Conservation (phyloP, 2,888 invertebrate genomes). For the Nycteola revayana region DNA sequence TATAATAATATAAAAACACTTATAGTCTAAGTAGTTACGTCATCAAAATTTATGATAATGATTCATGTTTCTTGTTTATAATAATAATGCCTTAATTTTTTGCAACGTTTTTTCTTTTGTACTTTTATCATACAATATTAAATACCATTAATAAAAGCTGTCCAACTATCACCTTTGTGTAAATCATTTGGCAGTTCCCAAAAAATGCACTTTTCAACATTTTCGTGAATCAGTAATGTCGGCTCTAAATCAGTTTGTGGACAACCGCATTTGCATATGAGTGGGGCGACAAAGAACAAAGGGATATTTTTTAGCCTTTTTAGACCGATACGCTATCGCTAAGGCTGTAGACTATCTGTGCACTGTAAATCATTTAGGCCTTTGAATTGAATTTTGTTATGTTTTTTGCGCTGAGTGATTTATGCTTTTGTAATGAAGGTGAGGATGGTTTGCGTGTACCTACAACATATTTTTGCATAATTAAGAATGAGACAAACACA, state of each 20-base stretch:
- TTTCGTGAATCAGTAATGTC: constrained; percentile 63
- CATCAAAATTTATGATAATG: too few relatives aligned
- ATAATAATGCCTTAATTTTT: too few relatives aligned
- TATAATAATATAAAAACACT: too few relatives aligned
- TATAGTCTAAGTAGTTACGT: too few relatives aligned
- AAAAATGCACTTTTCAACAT: constrained; percentile 54
- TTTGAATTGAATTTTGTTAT: constrained; percentile 27
- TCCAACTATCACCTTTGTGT: constrained; percentile 15
- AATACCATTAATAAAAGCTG: constrained; percentile 11
- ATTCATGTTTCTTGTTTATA: too few relatives aligned
- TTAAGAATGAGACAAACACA: too few relatives aligned
- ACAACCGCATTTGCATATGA: constrained; percentile 71
- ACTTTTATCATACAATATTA: too few relatives aligned
- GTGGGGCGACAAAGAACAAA: constrained; percentile 78
- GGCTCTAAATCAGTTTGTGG: constrained; percentile 65
- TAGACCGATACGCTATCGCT: constrained; percentile 63
- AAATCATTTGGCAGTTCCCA: constrained; percentile 28
- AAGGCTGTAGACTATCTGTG: constrained; percentile 58
- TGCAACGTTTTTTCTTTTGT: too few relatives aligned
- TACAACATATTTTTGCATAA: constrained; percentile 1
- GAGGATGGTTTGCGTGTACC: constrained; percentile 13
- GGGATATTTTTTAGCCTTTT: constrained; percentile 46
- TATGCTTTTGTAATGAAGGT: constrained; percentile 27
- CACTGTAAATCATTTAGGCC: constrained; percentile 59
- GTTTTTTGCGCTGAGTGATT: constrained; percentile 36